These are phyloP conservation scores for Fragum fragum DNA, from an alignment of 2,888 invertebrate species.

Conservation along the genomic window DNA sequence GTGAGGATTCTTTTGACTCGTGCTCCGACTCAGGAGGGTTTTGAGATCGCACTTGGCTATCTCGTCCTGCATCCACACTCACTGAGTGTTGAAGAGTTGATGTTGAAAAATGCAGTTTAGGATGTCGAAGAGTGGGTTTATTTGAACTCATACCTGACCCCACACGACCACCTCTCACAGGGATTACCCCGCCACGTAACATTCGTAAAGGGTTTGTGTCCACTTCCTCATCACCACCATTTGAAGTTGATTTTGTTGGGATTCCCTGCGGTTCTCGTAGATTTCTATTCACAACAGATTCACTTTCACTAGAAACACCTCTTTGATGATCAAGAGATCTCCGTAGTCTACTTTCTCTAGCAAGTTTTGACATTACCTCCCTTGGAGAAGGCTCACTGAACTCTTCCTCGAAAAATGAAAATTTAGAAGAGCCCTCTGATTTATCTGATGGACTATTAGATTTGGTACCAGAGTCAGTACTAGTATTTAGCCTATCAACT, in stretches of 20 bases:
- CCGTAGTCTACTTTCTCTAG: conserved; percentile 81
- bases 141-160: conserved; percentile 78
- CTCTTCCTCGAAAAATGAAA: conserved; percentile 79
- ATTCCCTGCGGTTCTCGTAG: conserved; percentile 84
- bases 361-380: conserved; percentile 82
- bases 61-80: conserved; percentile 72
- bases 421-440: conserved; percentile 63
- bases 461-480: conserved; percentile 64
- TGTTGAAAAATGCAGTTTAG: conserved; percentile 70
- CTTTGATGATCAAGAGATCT: conserved; percentile 83
- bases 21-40: conserved; percentile 35
- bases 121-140: conserved; percentile 70
- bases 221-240: conserved; percentile 83
- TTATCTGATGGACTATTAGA: conserved; percentile 61
- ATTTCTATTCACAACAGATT: conserved; percentile 71
- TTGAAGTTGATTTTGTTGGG: conserved; percentile 72
- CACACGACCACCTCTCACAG: conserved; percentile 78
- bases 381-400: conserved; percentile 82
- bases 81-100: conserved; percentile 69
- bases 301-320: conserved; percentile 68
- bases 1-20: conserved; percentile 34
- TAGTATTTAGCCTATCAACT: conserved; percentile 58
- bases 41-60: conserved; percentile 38
- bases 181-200: conserved; percentile 87
- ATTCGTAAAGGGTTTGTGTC: conserved; percentile 90